These are phyloP conservation scores for Silurus aristotelis DNA, from an alignment of 2,797 vertebrate genomes.

Conservation along the genomic window DNA sequence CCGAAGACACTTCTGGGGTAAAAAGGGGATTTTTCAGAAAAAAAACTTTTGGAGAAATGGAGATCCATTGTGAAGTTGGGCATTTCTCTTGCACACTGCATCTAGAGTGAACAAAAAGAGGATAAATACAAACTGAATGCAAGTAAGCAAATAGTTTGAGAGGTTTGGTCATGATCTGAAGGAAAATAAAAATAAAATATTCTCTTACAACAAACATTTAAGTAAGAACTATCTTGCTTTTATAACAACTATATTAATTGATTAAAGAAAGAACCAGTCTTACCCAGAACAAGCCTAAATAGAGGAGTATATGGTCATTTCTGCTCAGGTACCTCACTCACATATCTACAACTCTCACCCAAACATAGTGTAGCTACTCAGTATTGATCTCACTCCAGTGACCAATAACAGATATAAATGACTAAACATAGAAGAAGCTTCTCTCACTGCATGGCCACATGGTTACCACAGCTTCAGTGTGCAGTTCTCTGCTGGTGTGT, in stretches of 20 bases:
- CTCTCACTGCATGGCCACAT: too few species aligned
- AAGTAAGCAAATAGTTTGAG: background rate
- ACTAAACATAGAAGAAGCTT: too few species aligned
- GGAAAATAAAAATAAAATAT: background rate
- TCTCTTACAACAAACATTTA: background rate
- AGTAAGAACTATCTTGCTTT: background rate
- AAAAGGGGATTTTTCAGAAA: conserved; percentile 57
- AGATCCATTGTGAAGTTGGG: conserved; percentile 62
- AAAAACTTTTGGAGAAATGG: conserved; percentile 58
- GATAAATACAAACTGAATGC: background rate
- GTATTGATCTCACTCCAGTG: background rate
- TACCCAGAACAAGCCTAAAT: background rate
- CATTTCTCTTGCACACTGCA: conserved; percentile 68
- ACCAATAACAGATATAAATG: too few species aligned
- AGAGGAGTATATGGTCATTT: background rate
- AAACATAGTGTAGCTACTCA: background rate
- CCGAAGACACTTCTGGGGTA: conserved; percentile 49
- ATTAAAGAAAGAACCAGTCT: too few species aligned
- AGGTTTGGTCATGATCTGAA: background rate
- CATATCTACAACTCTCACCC: background rate
- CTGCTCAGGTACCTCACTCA: background rate
- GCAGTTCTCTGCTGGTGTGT: background rate
- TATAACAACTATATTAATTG: too few species aligned
- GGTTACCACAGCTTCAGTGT: background rate
- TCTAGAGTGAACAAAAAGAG: conserved; percentile 44